Evolutionary conservation across 2,113 vertebrate species (phyloP), one percentile per base, ranked within the genome.

Genomic region (Pomatostomus ruficeps): DNA sequence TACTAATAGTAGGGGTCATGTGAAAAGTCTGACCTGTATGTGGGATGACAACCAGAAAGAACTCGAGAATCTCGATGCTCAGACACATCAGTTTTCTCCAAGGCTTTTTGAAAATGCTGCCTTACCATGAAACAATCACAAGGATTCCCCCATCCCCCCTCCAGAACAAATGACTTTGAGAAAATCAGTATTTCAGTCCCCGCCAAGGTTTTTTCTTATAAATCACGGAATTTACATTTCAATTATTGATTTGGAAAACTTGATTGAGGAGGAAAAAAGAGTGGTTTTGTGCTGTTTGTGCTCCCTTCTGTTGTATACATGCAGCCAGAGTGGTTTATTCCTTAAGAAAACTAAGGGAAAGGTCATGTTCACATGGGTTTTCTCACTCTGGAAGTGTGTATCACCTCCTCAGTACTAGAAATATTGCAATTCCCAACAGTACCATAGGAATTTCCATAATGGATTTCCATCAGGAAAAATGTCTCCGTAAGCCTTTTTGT

Each of bases 1-100:
- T 84, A 71, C 59, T 62, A 90, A 88, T 62, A 83, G 72, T 4
- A 88, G 75, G 51, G 96, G 95, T 96, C 95, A 90, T 97, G 96
- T 83, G 94, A 97, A 97, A 92, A 86, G 29, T 86, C 82, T 96
- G 94, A 96, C 95, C 92, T 80, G 38, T 42, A 58, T 79, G 75
- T 74, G 85, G 92, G 72, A 94, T 85, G 75, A 86, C 88, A 95
- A 66, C 72, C 94, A 91, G 85, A 86, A 94, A 51, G 46, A 88
- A 86, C 46, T 95, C 74, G 54, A 88, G 90, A 91, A 76, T 91
- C 90, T 82, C 24, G 88, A 25, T 57, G 58, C 71, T 82, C 67
- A 82, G 67, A 91, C 85, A 92, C 63, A 59, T 57, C 26, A 33
- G 51, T 80, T 87, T 93, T 78, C 85, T 91, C 62, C 48, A 74